phyloP scores from a whole-genome alignment of 2,888 invertebrate genomes.

The Auanema freiburgensis region DNA sequence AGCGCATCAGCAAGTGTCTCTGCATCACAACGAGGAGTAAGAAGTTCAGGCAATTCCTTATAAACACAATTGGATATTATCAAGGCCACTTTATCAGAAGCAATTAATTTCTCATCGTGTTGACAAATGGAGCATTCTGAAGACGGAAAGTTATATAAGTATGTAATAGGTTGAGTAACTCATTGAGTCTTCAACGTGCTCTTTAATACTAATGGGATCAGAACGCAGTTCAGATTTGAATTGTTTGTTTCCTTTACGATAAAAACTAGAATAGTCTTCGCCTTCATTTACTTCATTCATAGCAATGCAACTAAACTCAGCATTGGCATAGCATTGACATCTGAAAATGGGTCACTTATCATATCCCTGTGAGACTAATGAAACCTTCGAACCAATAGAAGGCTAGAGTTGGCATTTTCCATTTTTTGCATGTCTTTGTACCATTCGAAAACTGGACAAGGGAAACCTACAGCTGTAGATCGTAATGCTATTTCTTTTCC shows the following conservation, averaged over 20 bases:
- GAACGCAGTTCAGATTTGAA: too few relatives aligned
- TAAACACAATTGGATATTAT: slow-evolving; percentile 67
- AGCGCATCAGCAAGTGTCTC: slow-evolving; percentile 62
- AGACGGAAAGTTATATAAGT: too few relatives aligned
- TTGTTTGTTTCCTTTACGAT: too few relatives aligned
- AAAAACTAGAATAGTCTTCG: too few relatives aligned
- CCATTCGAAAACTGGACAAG: slow-evolving; percentile 66
- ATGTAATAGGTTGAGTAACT: too few relatives aligned
- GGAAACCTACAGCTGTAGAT: slow-evolving; percentile 65
- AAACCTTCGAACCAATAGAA: slow-evolving; percentile 10
- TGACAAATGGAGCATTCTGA: too few relatives aligned
- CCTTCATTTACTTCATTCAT: too few relatives aligned
- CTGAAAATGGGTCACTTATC: background rate
- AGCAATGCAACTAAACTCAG: too few relatives aligned
- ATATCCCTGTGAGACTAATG: background rate
- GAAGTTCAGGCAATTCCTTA: slow-evolving; percentile 51
- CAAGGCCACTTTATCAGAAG: slow-evolving; percentile 67
- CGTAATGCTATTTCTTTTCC: slow-evolving; percentile 38
- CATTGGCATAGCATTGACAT: slow-evolving; percentile 2
- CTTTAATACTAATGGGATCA: too few relatives aligned
- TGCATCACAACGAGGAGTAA: slow-evolving; percentile 65
- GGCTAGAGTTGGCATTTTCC: slow-evolving; percentile 28
- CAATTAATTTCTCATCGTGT: slow-evolving; percentile 44
- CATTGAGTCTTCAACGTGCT: too few relatives aligned
- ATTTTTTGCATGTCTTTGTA: slow-evolving; percentile 38